Evolutionary conservation across 2,888 invertebrate genomes (phyloP), one percentile per base, ranked within the genome.

Genomic region (Ornithoptera alexandrae): DNA sequence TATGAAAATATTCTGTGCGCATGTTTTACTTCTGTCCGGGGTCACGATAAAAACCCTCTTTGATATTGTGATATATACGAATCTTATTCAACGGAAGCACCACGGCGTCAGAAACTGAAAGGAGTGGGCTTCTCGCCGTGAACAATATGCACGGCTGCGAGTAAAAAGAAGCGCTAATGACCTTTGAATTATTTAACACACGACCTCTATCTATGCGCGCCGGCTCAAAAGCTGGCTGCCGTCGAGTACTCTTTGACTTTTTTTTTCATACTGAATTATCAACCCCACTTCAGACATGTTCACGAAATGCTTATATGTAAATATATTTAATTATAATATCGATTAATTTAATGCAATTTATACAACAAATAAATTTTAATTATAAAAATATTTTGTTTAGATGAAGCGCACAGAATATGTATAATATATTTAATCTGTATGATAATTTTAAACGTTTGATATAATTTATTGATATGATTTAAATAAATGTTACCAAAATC

Each of bases 151-250:
- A 72, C 74, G 71, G 74, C 71, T 73, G 80, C 79, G 79, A 77
- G 79, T 75, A 70, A 71, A 72, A 73, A 72, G 72, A 72, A 76
- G 77, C 78, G 71, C 85, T 88, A 88, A 88, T 87, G 88, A 82
- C 80, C 74, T 73, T 73, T 88, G 88, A 85, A 89, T 89, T 84
- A 85, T 89, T 88, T 81, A 87, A 74, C 75, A 72, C 68, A 73
- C 75, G 57, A 60, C 64, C 70, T 67, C 64, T 70, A 68, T 68
- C 69, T 70, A 72, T 63, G 71, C 69, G 68, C 70, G 65, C 67
- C 70, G 62, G 60, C 66, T 69, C 65, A 61, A 72, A 64, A 68
- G 58, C 59, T 60, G n/a, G 61, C 60, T 60, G 50, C 50, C 57
- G 42, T 62, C 64, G 56, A 64, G 67, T 22, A 12, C 39, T 18